Evolutionary conservation across 2,113 vertebrate genomes (phyloP), one percentile per base, ranked within the genome.

Genomic region (Psilopsiagon aurifrons): DNA sequence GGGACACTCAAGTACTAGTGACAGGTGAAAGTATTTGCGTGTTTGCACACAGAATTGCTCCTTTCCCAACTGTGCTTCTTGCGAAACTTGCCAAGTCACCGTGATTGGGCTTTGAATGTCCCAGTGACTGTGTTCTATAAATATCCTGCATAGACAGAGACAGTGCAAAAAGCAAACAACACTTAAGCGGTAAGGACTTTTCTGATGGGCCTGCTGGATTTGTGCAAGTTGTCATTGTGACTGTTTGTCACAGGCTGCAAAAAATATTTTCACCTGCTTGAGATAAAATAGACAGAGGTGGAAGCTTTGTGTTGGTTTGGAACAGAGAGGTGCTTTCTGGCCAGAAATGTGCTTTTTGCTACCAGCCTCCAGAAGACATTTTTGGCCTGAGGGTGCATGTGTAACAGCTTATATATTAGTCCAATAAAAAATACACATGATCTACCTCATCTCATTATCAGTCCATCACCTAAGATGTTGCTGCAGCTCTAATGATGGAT

Each of bases 221-320:
- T 71, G 83, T 82, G 55, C 69, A 81, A 86, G 83, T 86, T 88
- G 83, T 94, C 68, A 33, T 47, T 66, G 82, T 39, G 71, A 35
- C 71, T 63, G 83, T 78, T 64, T 47, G 89, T 81, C 86, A 96
- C 73, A 86, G 80, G 44, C 86, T 93, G 90, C 85, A 88, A 86
- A 91, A 90, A 68, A 9, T 86, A 81, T 88, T 91, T 94, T 79
- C 84, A 78, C 31, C 59, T 83, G 60, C 60, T 84, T 82, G 69
- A 84, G 90, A 92, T 95, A 68, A 93, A 94, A 82, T 41, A 67
- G 64, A 49, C 63, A 41, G 92, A 84, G 83, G 44, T 88, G 31
- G 73, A 91, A 62, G 52, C 66, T 95, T 88, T 78, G 25, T 75
- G 27, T 66, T 96, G 95, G 80, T 88, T 92, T 0, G 0, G 52